Evolutionary conservation across 2,888 invertebrate species (phyloP), one percentile per base, ranked within the genome.

Genomic region (Euclidia mi): DNA sequence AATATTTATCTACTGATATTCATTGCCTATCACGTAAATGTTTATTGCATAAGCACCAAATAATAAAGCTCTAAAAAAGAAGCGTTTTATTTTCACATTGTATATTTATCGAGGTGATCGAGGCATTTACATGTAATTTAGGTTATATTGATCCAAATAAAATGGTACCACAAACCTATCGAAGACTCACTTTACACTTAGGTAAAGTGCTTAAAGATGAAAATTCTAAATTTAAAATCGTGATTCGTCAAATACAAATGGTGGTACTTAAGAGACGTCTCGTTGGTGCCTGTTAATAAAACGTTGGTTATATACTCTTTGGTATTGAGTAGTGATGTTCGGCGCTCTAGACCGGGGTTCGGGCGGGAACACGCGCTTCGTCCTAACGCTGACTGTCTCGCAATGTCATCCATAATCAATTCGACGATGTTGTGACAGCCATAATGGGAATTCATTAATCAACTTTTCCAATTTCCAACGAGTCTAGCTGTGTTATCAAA

Each of bases 391-490:
- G 49, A 44, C 40, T 48, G 48, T 48, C 48, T 38, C 18, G 46
- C 7, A 18, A 61, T 68, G 78, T 78, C 78, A 55, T 52, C 66
- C 71, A 74, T 78, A 80, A 84, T 80, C 83, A 79, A 74, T 78
- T 57, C 69, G 49, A 63, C 68, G 66, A 76, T 81, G 76, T 74
- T 76, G 69, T 81, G 84, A 81, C 82, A 79, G 60, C 72, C 69
- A 84, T 82, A 90, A 88, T 84, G 68, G 71, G 72, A 73, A 82
- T 85, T 89, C 87, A 89, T 91, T 92, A 90, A 89, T 89, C 87
- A 92, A 92, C 90, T 92, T 93, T 93, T 90, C 83, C 87, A 89
- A 92, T 92, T 92, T 87, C 75, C 81, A 79, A 81, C 81, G 71
- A 79, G 80, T 78, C 76, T 75, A 78, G 65, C 66, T 74, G 71